Conservation (phyloP, 2,797 vertebrate genomes). For the Mycteria americana region DNA sequence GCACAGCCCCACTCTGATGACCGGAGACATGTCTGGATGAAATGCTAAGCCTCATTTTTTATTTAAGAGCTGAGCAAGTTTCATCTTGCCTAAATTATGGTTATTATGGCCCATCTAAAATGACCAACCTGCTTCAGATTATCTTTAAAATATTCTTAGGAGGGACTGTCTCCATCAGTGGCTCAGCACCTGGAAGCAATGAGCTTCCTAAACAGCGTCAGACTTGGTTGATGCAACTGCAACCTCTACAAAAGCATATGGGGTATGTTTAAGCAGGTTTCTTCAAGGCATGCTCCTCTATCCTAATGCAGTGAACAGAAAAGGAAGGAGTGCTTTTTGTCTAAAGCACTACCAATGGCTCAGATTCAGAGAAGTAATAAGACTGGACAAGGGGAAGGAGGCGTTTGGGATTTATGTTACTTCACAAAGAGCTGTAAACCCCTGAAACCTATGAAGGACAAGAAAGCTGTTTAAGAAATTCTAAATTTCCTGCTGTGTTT, state of each 20-base stretch:
- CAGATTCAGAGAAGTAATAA: neutral
- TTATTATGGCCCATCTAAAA: neutral
- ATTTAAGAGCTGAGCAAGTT: neutral
- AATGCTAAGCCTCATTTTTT: neutral
- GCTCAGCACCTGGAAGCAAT: conserved; percentile 10
- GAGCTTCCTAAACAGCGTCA: neutral
- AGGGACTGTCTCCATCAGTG: neutral
- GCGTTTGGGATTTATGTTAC: neutral
- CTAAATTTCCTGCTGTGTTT: neutral
- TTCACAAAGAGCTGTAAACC: neutral
- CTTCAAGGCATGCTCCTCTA: neutral
- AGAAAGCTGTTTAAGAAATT: neutral
- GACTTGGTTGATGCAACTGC: neutral
- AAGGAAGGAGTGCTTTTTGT: neutral
- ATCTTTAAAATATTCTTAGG: neutral
- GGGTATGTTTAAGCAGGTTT: neutral
- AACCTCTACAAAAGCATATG: neutral
- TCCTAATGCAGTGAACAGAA: neutral
- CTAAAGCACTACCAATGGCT: neutral
- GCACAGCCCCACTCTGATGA: neutral
- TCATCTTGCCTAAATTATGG: conserved; percentile 41
- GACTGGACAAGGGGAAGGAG: fast-evolving
- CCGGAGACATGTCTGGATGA: neutral
- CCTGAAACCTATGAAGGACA: neutral
- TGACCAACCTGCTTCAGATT: neutral